Conservation (phyloP, 1,140 invertebrate genomes). For the Drosophila lacteicornis region DNA sequence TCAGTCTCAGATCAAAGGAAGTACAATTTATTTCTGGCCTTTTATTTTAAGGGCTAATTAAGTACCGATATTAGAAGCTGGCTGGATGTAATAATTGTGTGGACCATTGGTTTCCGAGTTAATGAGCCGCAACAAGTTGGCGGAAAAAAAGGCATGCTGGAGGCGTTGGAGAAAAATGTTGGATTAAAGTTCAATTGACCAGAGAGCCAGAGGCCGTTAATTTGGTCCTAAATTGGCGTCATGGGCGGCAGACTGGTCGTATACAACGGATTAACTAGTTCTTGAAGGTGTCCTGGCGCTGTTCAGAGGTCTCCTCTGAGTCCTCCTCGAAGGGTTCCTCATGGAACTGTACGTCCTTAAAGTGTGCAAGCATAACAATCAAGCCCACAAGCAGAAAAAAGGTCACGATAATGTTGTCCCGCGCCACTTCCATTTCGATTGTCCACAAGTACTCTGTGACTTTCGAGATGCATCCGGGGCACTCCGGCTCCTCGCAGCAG, state of each 20-base stretch:
- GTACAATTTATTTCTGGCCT: slow-evolving; percentile 64
- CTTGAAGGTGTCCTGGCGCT: background rate
- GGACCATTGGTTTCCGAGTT: slow-evolving; percentile 37
- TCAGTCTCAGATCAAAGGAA: slow-evolving; percentile 48
- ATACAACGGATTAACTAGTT: background rate
- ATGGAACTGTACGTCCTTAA: background rate
- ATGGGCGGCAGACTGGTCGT: slow-evolving; percentile 2
- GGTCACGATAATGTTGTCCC: slow-evolving; percentile 53
- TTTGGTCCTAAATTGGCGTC: slow-evolving; percentile 45
- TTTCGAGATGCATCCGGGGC: slow-evolving; percentile 30
- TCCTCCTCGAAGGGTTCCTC: slow-evolving; percentile 35
- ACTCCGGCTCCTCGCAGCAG: slow-evolving; percentile 44
- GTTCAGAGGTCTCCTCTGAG: background rate
- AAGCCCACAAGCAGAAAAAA: slow-evolving; percentile 21
- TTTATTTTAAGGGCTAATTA: slow-evolving; percentile 74
- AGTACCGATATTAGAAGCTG: slow-evolving; percentile 49
- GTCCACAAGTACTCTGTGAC: slow-evolving; percentile 21
- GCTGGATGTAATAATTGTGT: background rate
- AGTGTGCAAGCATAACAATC: slow-evolving; percentile 22
- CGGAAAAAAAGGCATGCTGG: slow-evolving; percentile 1
- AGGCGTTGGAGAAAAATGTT: slow-evolving; percentile 29
- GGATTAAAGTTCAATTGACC: slow-evolving; percentile 75
- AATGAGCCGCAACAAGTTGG: slow-evolving; percentile 69
- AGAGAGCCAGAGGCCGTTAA: slow-evolving; percentile 51
- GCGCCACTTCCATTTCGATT: slow-evolving; percentile 58